phyloP scores from a whole-genome alignment of 1,140 invertebrate species.

The Pogonomyrmex californicus region DNA sequence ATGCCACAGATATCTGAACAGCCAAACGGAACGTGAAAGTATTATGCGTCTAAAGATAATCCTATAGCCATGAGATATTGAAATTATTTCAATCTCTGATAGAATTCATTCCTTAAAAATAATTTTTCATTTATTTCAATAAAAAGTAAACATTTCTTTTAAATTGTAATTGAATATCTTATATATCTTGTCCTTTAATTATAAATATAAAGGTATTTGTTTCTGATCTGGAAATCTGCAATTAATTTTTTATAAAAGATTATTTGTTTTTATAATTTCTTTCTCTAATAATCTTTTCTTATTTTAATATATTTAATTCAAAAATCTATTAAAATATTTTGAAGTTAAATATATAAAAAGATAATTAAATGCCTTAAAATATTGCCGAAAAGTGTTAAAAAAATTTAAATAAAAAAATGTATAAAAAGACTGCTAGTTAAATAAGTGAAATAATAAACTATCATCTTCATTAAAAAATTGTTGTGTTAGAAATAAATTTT shows the following conservation, averaged over 20 bases:
- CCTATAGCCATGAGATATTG: slow-evolving; percentile 11
- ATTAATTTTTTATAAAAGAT: neutral
- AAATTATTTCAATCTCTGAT: slow-evolving; percentile 25
- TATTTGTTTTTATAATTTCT: neutral
- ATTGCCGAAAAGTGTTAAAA: neutral
- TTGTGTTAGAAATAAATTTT: neutral
- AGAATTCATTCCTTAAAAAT: slow-evolving; percentile 1
- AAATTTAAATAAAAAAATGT: neutral
- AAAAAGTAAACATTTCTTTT: neutral
- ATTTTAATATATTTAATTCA: neutral
- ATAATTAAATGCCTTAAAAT: neutral
- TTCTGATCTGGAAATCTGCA: neutral
- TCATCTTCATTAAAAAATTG: neutral
- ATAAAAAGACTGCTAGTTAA: neutral
- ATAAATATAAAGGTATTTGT: neutral
- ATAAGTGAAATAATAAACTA: neutral
- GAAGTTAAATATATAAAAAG: neutral
- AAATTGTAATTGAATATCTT: neutral
- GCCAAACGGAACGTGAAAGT: slow-evolving; percentile 52
- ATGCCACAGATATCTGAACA: slow-evolving; percentile 33
- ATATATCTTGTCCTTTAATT: neutral
- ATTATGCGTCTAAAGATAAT: slow-evolving; percentile 32
- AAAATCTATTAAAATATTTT: neutral
- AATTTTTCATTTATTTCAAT: neutral
- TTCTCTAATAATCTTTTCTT: neutral